phyloP scores from a whole-genome alignment of 2,113 vertebrate genomes.

The Halcyon senegalensis region DNA sequence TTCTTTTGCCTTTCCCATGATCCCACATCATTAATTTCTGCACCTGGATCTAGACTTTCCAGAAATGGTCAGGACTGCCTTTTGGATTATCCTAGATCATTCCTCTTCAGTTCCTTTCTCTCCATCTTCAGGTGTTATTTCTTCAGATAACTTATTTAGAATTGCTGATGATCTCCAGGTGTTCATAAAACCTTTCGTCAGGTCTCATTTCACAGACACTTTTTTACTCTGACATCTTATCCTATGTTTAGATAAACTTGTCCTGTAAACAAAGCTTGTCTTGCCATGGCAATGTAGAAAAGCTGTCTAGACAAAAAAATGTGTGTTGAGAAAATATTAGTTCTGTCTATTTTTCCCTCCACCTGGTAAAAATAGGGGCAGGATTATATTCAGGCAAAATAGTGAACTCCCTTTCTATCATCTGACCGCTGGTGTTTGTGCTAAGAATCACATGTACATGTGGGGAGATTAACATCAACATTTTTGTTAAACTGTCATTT shows the following conservation, averaged over 20 bases:
- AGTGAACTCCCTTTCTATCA: neutral
- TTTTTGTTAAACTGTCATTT: neutral
- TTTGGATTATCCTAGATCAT: neutral
- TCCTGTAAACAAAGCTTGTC: neutral
- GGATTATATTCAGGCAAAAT: neutral
- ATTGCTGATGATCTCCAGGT: neutral
- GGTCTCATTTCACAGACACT: neutral
- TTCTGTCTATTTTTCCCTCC: neutral
- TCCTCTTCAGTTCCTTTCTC: neutral
- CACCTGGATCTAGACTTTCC: neutral
- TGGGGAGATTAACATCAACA: neutral
- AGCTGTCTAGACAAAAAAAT: neutral
- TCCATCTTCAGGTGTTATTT: neutral
- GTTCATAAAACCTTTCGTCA: conserved; percentile 30
- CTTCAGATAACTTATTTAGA: neutral
- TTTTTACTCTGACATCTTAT: conserved; percentile 5
- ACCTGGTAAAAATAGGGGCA: neutral
- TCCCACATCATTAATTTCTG: neutral
- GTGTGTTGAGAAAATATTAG: neutral
- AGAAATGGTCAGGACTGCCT: neutral
- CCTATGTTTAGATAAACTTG: neutral
- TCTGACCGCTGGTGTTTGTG: rapidly evolving
- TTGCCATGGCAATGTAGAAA: neutral
- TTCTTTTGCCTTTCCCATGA: neutral
- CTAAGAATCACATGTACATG: neutral